These are phyloP conservation scores for Liparis tanakae DNA, from an alignment of 2,797 vertebrate genomes.

Conservation along the genomic window DNA sequence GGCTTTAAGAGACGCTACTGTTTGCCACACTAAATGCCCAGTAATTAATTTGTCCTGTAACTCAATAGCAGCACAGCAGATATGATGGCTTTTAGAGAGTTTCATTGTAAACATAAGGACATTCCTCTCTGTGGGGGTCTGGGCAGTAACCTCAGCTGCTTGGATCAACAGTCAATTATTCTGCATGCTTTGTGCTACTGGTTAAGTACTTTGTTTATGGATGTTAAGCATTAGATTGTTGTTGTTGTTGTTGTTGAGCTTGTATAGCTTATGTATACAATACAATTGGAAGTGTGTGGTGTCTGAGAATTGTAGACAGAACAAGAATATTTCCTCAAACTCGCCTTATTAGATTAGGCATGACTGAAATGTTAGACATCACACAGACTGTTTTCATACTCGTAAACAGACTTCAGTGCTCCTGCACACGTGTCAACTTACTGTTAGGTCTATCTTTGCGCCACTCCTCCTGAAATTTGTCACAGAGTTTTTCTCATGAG, in stretches of 20 bases:
- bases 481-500: slow-evolving; percentile 10
- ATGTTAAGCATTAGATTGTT: slow-evolving; percentile 64
- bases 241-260: slow-evolving; percentile 45
- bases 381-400: slow-evolving; percentile 35
- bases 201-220: slow-evolving; percentile 55
- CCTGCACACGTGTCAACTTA: slow-evolving; percentile 22
- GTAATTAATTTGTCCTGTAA: slow-evolving; percentile 75
- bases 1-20: slow-evolving; percentile 59
- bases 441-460: slow-evolving; percentile 1
- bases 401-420: slow-evolving; percentile 29
- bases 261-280: slow-evolving; percentile 58
- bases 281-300: slow-evolving; percentile 30
- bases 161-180: slow-evolving; percentile 46
- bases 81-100: slow-evolving; percentile 73
- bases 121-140: slow-evolving; percentile 47
- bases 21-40: slow-evolving; percentile 65
- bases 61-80: slow-evolving; percentile 65
- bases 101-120: slow-evolving; percentile 71
- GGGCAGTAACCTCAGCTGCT: slow-evolving; percentile 45
- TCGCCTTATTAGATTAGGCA: slow-evolving; percentile 62
- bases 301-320: slow-evolving; percentile 32
- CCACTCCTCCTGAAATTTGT: slow-evolving; percentile 30
- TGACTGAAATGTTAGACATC: slow-evolving; percentile 40
- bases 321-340: slow-evolving; percentile 32
- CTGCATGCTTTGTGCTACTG: slow-evolving; percentile 40